phyloP scores from a whole-genome alignment of 2,888 invertebrate species.

The Lissocephala sabroskyi region DNA sequence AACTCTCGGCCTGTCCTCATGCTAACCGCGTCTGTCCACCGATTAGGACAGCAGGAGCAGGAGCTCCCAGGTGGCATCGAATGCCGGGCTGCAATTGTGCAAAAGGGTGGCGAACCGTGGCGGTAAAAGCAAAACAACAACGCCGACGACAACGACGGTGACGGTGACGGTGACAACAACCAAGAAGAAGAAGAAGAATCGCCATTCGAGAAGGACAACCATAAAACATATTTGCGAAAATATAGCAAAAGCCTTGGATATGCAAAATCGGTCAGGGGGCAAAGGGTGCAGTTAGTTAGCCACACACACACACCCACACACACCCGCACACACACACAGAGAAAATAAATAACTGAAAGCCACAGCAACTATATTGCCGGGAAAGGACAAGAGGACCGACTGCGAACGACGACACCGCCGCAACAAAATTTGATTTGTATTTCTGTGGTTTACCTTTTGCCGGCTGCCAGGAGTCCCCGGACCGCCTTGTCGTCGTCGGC shows the following conservation, averaged over 20 bases:
- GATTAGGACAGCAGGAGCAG: no score
- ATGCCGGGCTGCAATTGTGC: no score
- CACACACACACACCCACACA: no score
- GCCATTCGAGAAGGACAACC: slow-evolving; percentile 6
- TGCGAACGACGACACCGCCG: slow-evolving; percentile 24
- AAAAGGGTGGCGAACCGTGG: slow-evolving; percentile 39
- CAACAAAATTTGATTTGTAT: slow-evolving; percentile 70
- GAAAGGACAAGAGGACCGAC: slow-evolving; percentile 1
- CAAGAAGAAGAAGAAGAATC: background rate
- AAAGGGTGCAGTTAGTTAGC: background rate
- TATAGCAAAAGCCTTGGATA: slow-evolving; percentile 26
- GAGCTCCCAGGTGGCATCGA: no score
- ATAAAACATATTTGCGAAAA: slow-evolving; percentile 56
- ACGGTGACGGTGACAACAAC: no score
- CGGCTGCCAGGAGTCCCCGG: slow-evolving; percentile 25
- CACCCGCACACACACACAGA: background rate
- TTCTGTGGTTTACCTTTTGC: slow-evolving; percentile 68
- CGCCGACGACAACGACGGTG: no score
- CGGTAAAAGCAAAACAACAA: slow-evolving; percentile 17
- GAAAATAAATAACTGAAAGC: slow-evolving; percentile 8
- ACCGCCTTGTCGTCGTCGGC: background rate
- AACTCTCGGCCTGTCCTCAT: no score
- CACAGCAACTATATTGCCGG: slow-evolving; percentile 17
- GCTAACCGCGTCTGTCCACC: no score
- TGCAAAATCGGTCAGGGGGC: background rate